These are phyloP conservation scores for Trissolcus basalis DNA, from an alignment of 1,140 invertebrate genomes.

Conservation along the genomic window DNA sequence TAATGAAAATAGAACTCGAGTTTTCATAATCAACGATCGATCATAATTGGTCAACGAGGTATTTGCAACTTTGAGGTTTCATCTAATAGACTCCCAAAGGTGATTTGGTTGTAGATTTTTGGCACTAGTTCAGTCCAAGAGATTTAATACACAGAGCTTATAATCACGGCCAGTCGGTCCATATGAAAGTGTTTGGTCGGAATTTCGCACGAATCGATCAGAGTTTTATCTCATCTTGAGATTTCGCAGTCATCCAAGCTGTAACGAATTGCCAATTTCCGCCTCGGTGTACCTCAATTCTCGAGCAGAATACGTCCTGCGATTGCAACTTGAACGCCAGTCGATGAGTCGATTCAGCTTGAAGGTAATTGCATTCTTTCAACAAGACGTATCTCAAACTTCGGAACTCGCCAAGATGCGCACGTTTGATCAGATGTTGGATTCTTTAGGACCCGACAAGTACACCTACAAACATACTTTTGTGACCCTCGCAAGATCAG, in stretches of 20 bases:
- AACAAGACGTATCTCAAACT: neutral
- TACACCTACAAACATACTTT: neutral
- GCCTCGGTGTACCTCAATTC: constrained; percentile 37
- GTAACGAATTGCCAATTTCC: constrained; percentile 53
- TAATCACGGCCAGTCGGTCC: too few relatives aligned
- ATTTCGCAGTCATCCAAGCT: constrained; percentile 39
- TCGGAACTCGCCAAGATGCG: neutral
- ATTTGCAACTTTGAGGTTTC: too few relatives aligned
- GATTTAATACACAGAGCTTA: too few relatives aligned
- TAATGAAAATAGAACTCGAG: too few relatives aligned
- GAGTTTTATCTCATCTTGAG: constrained; percentile 43
- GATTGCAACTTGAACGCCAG: constrained; percentile 29
- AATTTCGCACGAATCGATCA: constrained; percentile 47
- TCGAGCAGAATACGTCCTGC: constrained; percentile 11
- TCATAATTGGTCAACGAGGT: too few relatives aligned
- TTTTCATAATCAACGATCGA: too few relatives aligned
- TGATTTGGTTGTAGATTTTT: too few relatives aligned
- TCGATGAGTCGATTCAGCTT: constrained; percentile 13
- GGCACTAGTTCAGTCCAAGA: too few relatives aligned
- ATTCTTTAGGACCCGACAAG: neutral
- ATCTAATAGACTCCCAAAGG: too few relatives aligned
- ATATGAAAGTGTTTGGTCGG: constrained; percentile 37
- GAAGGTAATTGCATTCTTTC: constrained; percentile 24
- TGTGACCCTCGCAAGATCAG: neutral
- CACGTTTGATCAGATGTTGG: neutral